These are phyloP conservation scores for Periphyllus acericola DNA, from an alignment of 2,888 invertebrate species.

Conservation along the genomic window DNA sequence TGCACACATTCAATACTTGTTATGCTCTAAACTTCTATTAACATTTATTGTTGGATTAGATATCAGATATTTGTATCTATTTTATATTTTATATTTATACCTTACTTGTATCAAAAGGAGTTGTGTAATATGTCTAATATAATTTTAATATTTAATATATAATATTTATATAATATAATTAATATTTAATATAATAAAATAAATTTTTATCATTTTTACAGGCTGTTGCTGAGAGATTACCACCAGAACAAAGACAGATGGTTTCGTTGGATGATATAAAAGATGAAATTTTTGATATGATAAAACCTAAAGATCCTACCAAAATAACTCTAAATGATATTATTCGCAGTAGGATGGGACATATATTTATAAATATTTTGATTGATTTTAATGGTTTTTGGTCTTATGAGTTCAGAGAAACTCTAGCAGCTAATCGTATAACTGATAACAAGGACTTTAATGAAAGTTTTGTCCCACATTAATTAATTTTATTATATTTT, in stretches of 20 bases:
- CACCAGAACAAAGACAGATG: slow-evolving; percentile 65
- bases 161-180: no score
- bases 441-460: slow-evolving; percentile 31
- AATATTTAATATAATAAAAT: background rate
- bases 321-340: slow-evolving; percentile 89
- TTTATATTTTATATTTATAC: background rate
- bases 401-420: slow-evolving; percentile 93
- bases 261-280: slow-evolving; percentile 94
- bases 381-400: slow-evolving; percentile 96
- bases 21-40: no score
- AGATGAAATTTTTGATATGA: slow-evolving; percentile 98
- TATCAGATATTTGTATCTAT: no score
- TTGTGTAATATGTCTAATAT: no score
- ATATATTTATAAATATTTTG: slow-evolving; percentile 91
- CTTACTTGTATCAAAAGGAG: background rate
- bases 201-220: slow-evolving; percentile 67
- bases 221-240: slow-evolving; percentile 92
- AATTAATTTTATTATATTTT: background rate
- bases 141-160: no score
- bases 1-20: no score
- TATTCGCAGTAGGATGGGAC: slow-evolving; percentile 86
- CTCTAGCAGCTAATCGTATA: slow-evolving; percentile 51
- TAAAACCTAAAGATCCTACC: slow-evolving; percentile 84
- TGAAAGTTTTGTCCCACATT: slow-evolving; percentile 11
- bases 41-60: no score